Percentiles rank a stretch among this genome's conserved stretches.
Conservation (phyloP, 1,140 invertebrate species). For the Megalonaias nervosa region DNA sequence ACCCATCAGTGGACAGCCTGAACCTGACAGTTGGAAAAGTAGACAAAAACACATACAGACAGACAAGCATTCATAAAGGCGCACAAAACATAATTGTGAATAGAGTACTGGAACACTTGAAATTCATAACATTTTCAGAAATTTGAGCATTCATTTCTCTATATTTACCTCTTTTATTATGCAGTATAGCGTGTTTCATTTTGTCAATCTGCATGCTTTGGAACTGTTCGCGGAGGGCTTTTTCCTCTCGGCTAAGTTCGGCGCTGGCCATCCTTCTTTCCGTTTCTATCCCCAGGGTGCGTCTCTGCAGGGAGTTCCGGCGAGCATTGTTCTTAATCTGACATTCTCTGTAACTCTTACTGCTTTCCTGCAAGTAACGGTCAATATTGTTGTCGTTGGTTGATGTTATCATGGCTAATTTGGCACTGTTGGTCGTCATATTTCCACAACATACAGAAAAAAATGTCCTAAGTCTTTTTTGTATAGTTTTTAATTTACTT, state of each 20-base stretch:
- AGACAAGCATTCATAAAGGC: no score
- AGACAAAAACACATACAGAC: no score
- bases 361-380: conserved; percentile 51
- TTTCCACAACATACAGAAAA: no score
- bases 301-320: conserved; percentile 51
- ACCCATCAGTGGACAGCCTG: no score
- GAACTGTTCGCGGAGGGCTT: conserved; percentile 44
- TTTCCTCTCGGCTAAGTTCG: conserved; percentile 45
- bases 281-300: conserved; percentile 48
- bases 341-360: conserved; percentile 47
- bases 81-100: no score
- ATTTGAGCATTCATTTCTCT: neutral
- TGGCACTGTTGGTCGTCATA: neutral
- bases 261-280: conserved; percentile 42
- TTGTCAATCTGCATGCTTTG: conserved; percentile 49
- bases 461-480: no score
- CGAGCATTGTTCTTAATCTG: conserved; percentile 50
- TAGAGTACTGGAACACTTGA: no score
- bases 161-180: conserved; percentile 41
- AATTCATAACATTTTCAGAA: neutral
- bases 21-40: no score
- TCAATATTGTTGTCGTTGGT: conserved; percentile 33
- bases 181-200: conserved; percentile 30
- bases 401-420: neutral
- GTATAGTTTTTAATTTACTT: no score